A percentile compares a stretch with the other conserved stretches of the same genome.
Evolutionary conservation across 2,113 vertebrate species (phyloP).

Genomic region (Leptobrachium leishanense): DNA sequence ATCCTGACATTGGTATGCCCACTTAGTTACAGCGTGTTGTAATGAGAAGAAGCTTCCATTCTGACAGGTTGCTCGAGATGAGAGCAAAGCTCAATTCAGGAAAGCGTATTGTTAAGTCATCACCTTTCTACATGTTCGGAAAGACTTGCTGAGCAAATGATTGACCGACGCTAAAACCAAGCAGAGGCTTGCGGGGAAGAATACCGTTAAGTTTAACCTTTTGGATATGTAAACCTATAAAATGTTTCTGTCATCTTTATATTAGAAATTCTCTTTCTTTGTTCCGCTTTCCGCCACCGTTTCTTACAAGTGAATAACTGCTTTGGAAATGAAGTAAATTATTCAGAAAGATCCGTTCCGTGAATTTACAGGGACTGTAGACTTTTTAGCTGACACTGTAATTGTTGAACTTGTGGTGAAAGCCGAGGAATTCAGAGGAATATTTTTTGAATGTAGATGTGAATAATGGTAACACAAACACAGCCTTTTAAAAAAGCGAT

Average conservation of each 20-base stretch:
- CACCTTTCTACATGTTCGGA: conserved; percentile 12
- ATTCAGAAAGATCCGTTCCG: conserved; percentile 7
- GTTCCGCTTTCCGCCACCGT: not conserved
- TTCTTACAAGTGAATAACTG: conserved; percentile 23
- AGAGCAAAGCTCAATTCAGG: conserved; percentile 3
- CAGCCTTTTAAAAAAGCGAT: not conserved
- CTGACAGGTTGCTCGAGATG: not conserved
- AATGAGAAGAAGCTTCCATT: conserved; percentile 28
- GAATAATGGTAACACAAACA: not conserved
- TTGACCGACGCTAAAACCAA: conserved; percentile 21
- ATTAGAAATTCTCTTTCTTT: conserved; percentile 4
- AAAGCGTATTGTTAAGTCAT: conserved; percentile 31
- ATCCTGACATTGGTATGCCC: conserved; percentile 4
- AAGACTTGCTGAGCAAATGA: conserved; percentile 15
- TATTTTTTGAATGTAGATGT: not conserved
- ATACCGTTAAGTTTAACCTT: conserved; percentile 32
- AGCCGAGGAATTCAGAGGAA: not conserved
- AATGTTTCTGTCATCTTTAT: conserved; percentile 10
- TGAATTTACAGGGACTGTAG: not conserved
- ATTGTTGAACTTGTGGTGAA: not conserved
- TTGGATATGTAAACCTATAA: conserved; percentile 6
- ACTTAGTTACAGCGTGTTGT: conserved; percentile 18
- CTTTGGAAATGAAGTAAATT: conserved; percentile 25
- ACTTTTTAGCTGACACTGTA: conserved; percentile 34
- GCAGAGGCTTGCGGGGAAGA: conserved; percentile 6